Evolutionary conservation across 1,140 invertebrate genomes (phyloP), one percentile per base, ranked within the genome.

Genomic region (Drosophila leontia): DNA sequence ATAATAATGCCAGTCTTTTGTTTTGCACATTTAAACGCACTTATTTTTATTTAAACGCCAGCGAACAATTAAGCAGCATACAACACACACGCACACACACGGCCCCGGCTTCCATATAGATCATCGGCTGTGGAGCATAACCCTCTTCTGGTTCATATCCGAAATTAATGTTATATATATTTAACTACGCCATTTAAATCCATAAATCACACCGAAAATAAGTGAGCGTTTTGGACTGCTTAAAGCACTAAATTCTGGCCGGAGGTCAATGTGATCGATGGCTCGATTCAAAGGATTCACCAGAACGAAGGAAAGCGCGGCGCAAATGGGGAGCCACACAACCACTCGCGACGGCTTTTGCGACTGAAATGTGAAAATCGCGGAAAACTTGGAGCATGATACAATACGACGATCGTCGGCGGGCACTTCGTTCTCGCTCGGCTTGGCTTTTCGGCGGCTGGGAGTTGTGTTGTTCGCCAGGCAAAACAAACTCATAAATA

Each of bases 301-400:
- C 39, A 17, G n/a, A 41, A 13, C 7, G 29, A 51, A 41, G 48
- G 17, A 17, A n/a, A 51, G 0, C 32, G 29, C 34, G 48, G 26
- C 11, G 23, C 15, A 39, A 50, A 42, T 50, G 74, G 53, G 41
- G 34, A 45, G n/a, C 60, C 23, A 69, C 29, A 59, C 57, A 45
- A 69, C 75, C 76, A 67, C 56, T 63, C 70, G 70, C 78, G 75
- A 56, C 70, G 70, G 53, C 75, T 70, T 82, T 82, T 64, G 75
- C 84, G 84, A 91, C 85, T 91, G 88, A 91, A 78, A 75, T 70
- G 70, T 75, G 75, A 88, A 91, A 87, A 75, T 84, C 81, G 80
- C 64, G 88, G 88, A 91, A 91, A 91, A 91, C 90, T 88, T 76
- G 59, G 63, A 45, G 48, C 47, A 29, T 9, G 7, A 8, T 23